Percentiles rank a stretch among this genome's conserved stretches.
These are phyloP conservation scores for Coendou prehensilis DNA, from an alignment of 2,797 vertebrate genomes.

Conservation along the genomic window DNA sequence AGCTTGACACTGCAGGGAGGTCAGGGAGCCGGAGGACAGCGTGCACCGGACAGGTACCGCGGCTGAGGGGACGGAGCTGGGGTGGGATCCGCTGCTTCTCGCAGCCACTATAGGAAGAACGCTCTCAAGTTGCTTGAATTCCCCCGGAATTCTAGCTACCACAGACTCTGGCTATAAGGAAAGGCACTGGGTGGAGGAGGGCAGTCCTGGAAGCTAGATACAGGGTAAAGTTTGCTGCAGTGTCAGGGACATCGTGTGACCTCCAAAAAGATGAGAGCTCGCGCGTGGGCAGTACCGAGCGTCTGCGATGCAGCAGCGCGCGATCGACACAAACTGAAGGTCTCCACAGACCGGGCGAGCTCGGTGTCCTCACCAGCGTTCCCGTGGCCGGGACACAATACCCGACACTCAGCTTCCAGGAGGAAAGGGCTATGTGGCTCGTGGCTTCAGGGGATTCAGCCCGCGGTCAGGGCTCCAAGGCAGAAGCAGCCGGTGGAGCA, in stretches of 20 bases:
- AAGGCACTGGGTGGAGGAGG: background rate
- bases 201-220: background rate
- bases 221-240: background rate
- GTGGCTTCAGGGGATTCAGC: too few species aligned
- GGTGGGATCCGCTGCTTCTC: background rate
- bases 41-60: background rate
- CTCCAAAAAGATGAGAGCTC: background rate
- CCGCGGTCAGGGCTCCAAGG: too few species aligned
- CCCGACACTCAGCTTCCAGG: too few species aligned
- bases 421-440: too few species aligned
- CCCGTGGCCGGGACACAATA: too few species aligned
- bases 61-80: too few species aligned
- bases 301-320: background rate
- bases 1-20: too few species aligned
- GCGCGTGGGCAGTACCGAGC: background rate
- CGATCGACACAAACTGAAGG: background rate
- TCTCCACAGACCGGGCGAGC: background rate
- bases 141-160: background rate
- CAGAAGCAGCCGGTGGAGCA: too few species aligned
- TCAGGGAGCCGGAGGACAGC: background rate
- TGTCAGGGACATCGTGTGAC: background rate
- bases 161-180: background rate
- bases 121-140: background rate
- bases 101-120: background rate
- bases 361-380: too few species aligned